Percentiles rank a stretch among this genome's conserved stretches.
Conservation (phyloP, 1,140 invertebrate species). For the Galendromus occidentalis region DNA sequence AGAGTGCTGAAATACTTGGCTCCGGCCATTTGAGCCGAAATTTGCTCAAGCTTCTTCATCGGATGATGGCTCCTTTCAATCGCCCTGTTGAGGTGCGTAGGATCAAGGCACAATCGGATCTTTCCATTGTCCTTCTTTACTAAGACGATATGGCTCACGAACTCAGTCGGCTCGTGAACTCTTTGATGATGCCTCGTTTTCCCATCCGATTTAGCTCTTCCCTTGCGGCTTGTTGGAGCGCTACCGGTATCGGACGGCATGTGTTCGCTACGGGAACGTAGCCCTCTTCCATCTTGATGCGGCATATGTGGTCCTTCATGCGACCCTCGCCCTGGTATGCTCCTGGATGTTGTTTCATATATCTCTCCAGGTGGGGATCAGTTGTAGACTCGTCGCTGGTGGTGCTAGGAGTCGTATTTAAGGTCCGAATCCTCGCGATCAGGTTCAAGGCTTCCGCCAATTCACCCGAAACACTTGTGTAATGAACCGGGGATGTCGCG, state of each 20-base stretch:
- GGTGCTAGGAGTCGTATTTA: too few species aligned
- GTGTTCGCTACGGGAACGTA: background rate
- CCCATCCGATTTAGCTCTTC: constrained; percentile 17
- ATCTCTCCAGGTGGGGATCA: too few species aligned
- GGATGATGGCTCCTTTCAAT: constrained; percentile 16
- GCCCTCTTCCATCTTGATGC: constrained; percentile 9
- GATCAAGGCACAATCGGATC: constrained; percentile 19
- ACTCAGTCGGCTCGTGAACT: constrained; percentile 22
- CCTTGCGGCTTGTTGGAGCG: constrained; percentile 14
- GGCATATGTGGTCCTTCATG: background rate
- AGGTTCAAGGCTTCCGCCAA: too few species aligned
- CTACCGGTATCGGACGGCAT: constrained; percentile 13
- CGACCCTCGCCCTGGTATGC: background rate
- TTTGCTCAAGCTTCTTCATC: background rate
- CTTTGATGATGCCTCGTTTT: constrained; percentile 20
- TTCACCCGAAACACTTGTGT: too few species aligned
- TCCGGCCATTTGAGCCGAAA: background rate
- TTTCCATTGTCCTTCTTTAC: constrained; percentile 18
- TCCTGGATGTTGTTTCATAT: background rate
- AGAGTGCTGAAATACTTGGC: background rate
- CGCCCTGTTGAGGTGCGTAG: constrained; percentile 22
- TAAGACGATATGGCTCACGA: constrained; percentile 19
- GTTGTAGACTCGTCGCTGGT: too few species aligned
- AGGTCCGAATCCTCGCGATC: too few species aligned
- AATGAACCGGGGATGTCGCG: too few species aligned